These are phyloP conservation scores for Ptilonorhynchus violaceus DNA, from an alignment of 2,113 vertebrate genomes.

Conservation along the genomic window DNA sequence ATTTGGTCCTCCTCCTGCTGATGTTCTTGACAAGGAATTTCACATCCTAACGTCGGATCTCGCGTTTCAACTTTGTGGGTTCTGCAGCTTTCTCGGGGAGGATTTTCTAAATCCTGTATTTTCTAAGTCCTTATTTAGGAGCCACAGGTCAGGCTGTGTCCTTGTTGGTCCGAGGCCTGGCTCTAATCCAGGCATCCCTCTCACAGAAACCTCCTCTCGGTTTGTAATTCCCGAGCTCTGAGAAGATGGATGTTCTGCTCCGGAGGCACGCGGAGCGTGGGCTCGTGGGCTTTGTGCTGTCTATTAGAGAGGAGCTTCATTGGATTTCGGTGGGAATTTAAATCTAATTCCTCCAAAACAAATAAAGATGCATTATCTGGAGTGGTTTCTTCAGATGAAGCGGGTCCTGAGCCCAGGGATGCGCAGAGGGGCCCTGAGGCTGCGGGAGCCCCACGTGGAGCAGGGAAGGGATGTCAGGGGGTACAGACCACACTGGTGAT, in stretches of 20 bases:
- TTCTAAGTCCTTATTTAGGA: neutral
- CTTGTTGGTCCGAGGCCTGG: neutral
- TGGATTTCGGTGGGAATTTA: slow-evolving; percentile 17
- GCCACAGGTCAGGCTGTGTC: neutral
- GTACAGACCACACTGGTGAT: neutral
- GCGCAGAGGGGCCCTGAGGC: neutral
- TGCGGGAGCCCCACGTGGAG: neutral
- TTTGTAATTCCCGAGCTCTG: neutral
- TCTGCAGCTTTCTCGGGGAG: accelerated
- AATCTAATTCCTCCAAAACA: slow-evolving; percentile 29
- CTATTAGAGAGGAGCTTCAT: neutral
- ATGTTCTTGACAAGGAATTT: neutral
- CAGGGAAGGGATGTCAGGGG: neutral
- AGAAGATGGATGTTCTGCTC: neutral
- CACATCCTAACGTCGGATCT: neutral
- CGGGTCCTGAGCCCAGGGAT: neutral
- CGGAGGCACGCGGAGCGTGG: accelerated
- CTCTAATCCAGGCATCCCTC: neutral
- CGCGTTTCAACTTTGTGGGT: neutral
- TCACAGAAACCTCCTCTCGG: neutral
- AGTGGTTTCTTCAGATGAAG: neutral
- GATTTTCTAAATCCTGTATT: neutral
- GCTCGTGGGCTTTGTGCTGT: neutral
- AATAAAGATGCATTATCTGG: neutral
- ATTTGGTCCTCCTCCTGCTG: slow-evolving; percentile 13